Base-by-base conservation (phyloP, 2,888 invertebrate genomes). In the Slavum lentiscoides region DNA sequence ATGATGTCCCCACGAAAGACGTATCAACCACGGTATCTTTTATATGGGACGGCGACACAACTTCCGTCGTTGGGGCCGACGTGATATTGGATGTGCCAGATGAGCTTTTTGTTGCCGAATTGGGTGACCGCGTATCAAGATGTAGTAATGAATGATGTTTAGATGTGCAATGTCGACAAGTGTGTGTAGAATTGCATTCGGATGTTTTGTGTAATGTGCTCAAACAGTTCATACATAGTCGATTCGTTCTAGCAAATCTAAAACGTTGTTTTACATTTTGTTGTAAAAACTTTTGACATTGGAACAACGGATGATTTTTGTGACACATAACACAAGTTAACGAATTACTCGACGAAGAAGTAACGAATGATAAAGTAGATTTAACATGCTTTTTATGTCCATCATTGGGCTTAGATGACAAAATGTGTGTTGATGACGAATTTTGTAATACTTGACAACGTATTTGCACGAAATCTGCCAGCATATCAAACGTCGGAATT, bases 141-240 rank as follows among this genome's bases (percentile, higher is more conserved):
- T 61, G 61, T 13, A 61, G 13, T 23, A 61, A 23, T 3, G 61
- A 13, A 61, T 61, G 61, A 61, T 61, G 61, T 13, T 61, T 66
- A 39, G 37, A 19, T n/a, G 66, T 8, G 39, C 66, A 66, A n/a
- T 66, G 39, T 9, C 39, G 37, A 37, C 66, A 66, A 8, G 66
- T 66, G 11, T 37, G 8, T 66, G 37, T 39, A n/a, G 66, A 66
- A 19, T 17, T 17, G 19, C 66, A 66, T 2, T 30, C 19, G 39
- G 66, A 17, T 9, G 66, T 66, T 66, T 66, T 66, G 15, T 66
- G 66, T 11, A 15, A 15, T 11, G 19, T 19, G 39, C 66, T 66
- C n/a, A 37, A 68, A 68, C 68, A 62, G 23, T 62, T 62, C 62
- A 62, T 62, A 62, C 23, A 30, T 19, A 62, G 23, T 7, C 23